phyloP scores from a whole-genome alignment of 2,888 invertebrate species.

The Acanthoscelides obtectus region DNA sequence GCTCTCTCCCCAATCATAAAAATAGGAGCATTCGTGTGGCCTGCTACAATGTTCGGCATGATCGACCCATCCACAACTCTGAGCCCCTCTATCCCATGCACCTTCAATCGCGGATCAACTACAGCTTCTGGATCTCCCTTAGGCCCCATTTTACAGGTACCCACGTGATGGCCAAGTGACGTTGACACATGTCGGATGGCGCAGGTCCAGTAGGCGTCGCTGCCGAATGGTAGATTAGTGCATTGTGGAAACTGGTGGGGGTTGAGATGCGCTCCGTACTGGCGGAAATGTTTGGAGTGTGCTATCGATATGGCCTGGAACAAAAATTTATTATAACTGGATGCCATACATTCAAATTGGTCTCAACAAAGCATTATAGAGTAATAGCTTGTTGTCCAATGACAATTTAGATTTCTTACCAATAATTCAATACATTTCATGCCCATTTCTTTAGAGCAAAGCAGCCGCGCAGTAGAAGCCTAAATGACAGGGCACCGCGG shows the following conservation, averaged over 20 bases:
- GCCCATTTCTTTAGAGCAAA: too few relatives aligned
- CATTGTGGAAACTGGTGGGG: slow-evolving; percentile 65
- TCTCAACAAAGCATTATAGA: too few relatives aligned
- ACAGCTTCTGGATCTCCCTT: slow-evolving; percentile 44
- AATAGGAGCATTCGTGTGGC: slow-evolving; percentile 54
- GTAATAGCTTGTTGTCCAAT: too few relatives aligned
- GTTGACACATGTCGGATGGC: slow-evolving; percentile 65
- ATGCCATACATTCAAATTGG: too few relatives aligned
- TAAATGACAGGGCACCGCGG: too few relatives aligned
- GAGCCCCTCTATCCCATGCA: slow-evolving; percentile 51
- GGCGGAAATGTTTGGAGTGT: slow-evolving; percentile 51
- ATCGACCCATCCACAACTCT: slow-evolving; percentile 57
- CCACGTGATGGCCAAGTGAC: slow-evolving; percentile 64
- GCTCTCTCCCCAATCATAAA: slow-evolving; percentile 59
- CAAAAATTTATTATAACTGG: too few relatives aligned
- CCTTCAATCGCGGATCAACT: slow-evolving; percentile 48
- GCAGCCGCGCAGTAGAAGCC: too few relatives aligned
- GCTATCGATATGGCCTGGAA: slow-evolving; percentile 55
- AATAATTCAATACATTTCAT: too few relatives aligned
- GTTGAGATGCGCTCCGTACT: slow-evolving; percentile 52
- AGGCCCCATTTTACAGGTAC: slow-evolving; percentile 52
- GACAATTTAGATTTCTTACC: too few relatives aligned
- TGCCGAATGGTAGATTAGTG: slow-evolving; percentile 55
- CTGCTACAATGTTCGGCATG: slow-evolving; percentile 54
- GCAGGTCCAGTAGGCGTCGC: slow-evolving; percentile 71